Evolutionary conservation across 64 coral and sea anemone genomes (phyloP).

Genomic region (Porites australiensis): DNA sequence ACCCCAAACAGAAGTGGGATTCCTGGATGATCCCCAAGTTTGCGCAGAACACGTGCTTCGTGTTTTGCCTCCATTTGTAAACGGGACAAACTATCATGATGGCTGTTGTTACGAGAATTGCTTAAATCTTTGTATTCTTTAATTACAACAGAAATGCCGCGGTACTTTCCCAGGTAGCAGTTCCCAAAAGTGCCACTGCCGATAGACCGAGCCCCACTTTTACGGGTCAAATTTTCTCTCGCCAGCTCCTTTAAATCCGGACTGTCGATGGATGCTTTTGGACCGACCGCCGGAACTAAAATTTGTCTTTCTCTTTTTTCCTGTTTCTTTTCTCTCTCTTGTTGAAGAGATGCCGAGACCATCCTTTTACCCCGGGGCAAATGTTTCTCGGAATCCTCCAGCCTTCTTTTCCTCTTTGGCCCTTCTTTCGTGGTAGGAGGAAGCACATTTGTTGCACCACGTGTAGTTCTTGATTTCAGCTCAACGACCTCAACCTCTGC

Average conservation of each 20-base stretch:
- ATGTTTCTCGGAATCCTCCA: background rate
- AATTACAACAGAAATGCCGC: conserved; percentile 56
- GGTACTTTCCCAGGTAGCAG: conserved; percentile 62
- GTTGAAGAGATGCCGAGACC: too few relatives aligned
- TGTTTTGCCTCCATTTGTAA: conserved; percentile 63
- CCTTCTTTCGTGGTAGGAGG: background rate
- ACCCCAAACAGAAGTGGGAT: conserved; percentile 45
- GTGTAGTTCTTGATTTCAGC: too few relatives aligned
- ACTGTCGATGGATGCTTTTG: background rate
- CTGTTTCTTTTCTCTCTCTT: too few relatives aligned
- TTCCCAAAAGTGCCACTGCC: conserved; percentile 64
- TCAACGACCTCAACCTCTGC: too few relatives aligned
- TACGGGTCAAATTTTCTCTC: conserved; percentile 11
- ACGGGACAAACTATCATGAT: conserved; percentile 50
- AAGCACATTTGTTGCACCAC: background rate
- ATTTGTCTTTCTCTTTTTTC: too few relatives aligned
- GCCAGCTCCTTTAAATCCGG: background rate
- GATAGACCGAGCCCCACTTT: conserved; percentile 28
- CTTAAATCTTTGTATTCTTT: conserved; percentile 60
- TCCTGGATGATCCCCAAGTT: conserved; percentile 48
- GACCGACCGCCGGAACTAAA: too few relatives aligned
- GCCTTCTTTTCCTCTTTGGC: background rate
- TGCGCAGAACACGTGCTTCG: background rate
- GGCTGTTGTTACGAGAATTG: background rate
- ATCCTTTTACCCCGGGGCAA: background rate